Evolutionary conservation across 2,113 vertebrate genomes (phyloP), one percentile per base, ranked within the genome.

Genomic region (Manacus vitellinus): DNA sequence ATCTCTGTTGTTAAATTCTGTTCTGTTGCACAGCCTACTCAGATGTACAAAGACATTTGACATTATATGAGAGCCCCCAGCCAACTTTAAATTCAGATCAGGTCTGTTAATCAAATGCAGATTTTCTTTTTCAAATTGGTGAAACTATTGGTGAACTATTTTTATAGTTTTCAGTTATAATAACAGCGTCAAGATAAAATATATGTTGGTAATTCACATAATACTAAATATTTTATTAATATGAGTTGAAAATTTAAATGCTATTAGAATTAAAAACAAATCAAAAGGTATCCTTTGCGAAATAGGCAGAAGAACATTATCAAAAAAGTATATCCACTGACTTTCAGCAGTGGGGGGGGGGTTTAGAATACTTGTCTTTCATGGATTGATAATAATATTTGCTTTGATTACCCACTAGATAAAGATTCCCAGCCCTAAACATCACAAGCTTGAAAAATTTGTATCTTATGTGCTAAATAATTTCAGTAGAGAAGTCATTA

Each of bases 401-500:
- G 6, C 19, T 91, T 73, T 79, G 28, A 78, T 81, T 65, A 17
- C 30, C 3, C 62, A 52, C 85, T 92, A 73, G 67, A 91, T 78
- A 85, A 95, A 87, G 33, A 84, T 85, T 37, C 44, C 8, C n/a
- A 65, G 80, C 11, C 23, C 4, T 91, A 95, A 94, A 78, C 46
- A 82, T 84, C 67, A 44, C 15, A 25, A 28, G 9, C 80, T 92
- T 95, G 55, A 85, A 95, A 92, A 27, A 47, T 8, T 88, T 46
- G 10, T 89, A 33, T 54, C 24, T 96, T 89, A 87, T 80, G 68
- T 93, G 55, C 63, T 91, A 95, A 74, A 88, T 89, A 95, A 95
- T 97, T 96, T 54, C 20, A 92, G 9, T 31, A 73, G 56, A 68
- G 55, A 92, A 94, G 31, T 55, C 55, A 96, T 95, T 97, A 95